Base-by-base conservation (phyloP, 1,140 invertebrate genomes). In the Drosophila kanapiae region DNA sequence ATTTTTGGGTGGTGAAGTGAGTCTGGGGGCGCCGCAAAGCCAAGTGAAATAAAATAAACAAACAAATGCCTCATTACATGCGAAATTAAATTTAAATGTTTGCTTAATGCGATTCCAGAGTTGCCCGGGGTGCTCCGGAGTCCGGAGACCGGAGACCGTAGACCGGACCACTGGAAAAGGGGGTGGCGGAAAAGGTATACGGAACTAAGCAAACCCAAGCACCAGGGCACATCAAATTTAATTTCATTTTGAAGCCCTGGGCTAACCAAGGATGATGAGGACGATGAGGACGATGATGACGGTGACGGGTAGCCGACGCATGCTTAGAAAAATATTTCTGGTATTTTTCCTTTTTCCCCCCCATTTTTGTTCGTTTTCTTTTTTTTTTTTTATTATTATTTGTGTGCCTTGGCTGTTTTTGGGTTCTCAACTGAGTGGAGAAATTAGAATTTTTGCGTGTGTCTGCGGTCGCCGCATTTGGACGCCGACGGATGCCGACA, bases 41-140 rank as follows among this genome's bases (percentile, higher is more conserved):
- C 47, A 70, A 80, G 60, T 45, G 47, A 80, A 79, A 74, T 65
- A 84, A 84, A 87, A 75, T 83, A 91, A 91, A 87, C 84, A 91
- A 92, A 92, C 84, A 92, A 91, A 88, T 84, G 79, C 80, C 86
- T 92, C 91, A 92, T 92, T 92, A 92, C 84, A 91, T 92, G 91
- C 91, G 91, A 92, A 92, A 92, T 92, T 92, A 92, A 92, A 88
- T 92, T 91, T 91, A 88, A 92, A 88, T 92, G 91, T 92, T 92
- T 92, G 78, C 84, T 91, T 92, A 88, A 90, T 90, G 85, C 83
- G 85, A 88, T 88, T 88, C 78, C 78, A 84, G 61, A 81, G 85
- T 90, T 85, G 65, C 60, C 77, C 78, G 62, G 49, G 67, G 80
- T 69, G 71, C 60, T 59, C 23, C 27, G 47, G 61, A 48, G 43